phyloP scores from a whole-genome alignment of 2,797 vertebrate species.

The Podargus strigoides region DNA sequence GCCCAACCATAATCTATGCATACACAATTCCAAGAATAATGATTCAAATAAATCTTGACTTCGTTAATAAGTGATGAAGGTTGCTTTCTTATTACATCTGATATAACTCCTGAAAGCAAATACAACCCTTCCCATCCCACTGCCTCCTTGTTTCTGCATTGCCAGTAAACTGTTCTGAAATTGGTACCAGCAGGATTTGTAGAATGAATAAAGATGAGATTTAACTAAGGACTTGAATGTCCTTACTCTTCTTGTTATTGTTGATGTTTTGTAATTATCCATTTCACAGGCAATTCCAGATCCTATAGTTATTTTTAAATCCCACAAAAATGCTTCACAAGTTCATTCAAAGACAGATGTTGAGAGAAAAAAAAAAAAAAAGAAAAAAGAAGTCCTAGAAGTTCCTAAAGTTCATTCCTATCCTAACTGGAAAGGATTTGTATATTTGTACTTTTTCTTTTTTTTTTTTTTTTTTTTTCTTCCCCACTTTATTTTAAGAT shows the following conservation, averaged over 20 bases:
- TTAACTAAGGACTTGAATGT: background rate
- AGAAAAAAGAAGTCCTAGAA: background rate
- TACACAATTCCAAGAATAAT: background rate
- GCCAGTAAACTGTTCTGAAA: slow-evolving; percentile 4
- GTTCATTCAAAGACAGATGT: background rate
- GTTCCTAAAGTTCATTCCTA: background rate
- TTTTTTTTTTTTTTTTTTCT: rapidly evolving
- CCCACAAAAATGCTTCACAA: background rate
- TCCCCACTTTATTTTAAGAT: background rate
- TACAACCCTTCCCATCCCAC: background rate
- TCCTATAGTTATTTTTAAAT: background rate
- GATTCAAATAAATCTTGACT: background rate
- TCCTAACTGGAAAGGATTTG: background rate
- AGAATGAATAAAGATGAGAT: background rate
- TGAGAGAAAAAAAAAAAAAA: background rate
- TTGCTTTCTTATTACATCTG: background rate
- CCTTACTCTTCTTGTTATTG: background rate
- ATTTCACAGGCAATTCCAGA: background rate
- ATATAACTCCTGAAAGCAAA: background rate
- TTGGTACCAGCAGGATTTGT: background rate
- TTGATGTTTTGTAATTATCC: background rate
- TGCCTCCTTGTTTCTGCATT: background rate
- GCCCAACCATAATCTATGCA: background rate
- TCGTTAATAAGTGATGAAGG: slow-evolving; percentile 6
- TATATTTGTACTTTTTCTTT: background rate